phyloP scores from a whole-genome alignment of 2,113 vertebrate species.

The Rousettus leschenaultii region DNA sequence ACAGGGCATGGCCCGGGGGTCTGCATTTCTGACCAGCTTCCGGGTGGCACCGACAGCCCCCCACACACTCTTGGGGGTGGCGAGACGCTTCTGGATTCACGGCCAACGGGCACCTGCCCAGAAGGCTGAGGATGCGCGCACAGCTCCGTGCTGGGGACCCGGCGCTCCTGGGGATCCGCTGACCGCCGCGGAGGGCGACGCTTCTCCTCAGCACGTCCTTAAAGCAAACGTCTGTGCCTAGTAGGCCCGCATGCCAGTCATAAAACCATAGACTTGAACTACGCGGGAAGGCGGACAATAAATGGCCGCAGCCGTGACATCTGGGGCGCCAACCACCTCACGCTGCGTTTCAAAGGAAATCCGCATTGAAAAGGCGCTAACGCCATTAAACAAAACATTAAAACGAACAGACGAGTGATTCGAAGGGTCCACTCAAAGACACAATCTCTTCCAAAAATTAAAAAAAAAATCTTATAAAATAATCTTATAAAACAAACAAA shows the following conservation, averaged over 20 bases:
- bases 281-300: neutral
- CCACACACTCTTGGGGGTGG: neutral
- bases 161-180: neutral
- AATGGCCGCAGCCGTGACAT: too few relatives aligned
- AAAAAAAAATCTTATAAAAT: neutral
- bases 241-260: too few relatives aligned
- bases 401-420: neutral
- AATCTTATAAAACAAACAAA: neutral
- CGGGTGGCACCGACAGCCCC: neutral
- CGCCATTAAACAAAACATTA: neutral
- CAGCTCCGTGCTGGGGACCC: neutral
- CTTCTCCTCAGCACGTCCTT: neutral
- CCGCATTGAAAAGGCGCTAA: fast-evolving
- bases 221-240: neutral
- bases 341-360: neutral
- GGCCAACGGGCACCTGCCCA: fast-evolving
- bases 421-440: neutral
- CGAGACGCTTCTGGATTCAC: fast-evolving
- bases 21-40: neutral
- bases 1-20: neutral
- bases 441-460: neutral
- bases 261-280: neutral
- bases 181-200: neutral
- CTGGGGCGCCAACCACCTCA: fast-evolving
- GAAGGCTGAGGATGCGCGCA: neutral